These are phyloP conservation scores for Barnardius zonarius DNA, from an alignment of 2,113 vertebrate genomes.

Conservation along the genomic window DNA sequence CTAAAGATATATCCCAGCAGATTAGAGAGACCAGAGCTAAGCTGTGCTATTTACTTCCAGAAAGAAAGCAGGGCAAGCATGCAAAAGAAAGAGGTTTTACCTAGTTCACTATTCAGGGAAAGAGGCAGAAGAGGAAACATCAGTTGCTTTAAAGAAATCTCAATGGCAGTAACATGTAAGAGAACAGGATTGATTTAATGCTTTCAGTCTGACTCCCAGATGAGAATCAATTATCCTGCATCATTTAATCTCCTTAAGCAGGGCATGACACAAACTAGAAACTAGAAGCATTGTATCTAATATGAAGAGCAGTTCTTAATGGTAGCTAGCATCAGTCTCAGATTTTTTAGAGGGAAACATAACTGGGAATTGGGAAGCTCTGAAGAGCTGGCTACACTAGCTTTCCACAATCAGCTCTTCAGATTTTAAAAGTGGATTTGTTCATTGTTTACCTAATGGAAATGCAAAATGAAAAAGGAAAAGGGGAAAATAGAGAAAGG, in stretches of 20 bases:
- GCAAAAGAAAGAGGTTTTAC: background rate
- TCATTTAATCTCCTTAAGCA: slow-evolving; percentile 65
- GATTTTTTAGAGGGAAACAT: background rate
- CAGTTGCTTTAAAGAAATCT: slow-evolving; percentile 26
- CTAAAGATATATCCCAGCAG: background rate
- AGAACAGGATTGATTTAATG: slow-evolving; percentile 46
- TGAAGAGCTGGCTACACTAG: background rate
- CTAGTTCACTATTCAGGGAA: background rate
- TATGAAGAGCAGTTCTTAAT: background rate
- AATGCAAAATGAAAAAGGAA: background rate
- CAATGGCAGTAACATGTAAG: background rate
- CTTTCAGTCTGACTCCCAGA: slow-evolving; percentile 43
- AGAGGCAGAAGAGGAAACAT: background rate
- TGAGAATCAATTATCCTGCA: slow-evolving; percentile 61
- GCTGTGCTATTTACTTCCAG: background rate
- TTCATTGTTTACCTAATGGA: background rate
- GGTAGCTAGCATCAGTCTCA: background rate
- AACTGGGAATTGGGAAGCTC: background rate
- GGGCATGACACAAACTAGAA: slow-evolving; percentile 37
- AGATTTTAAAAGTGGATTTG: background rate
- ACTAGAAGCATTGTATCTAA: background rate
- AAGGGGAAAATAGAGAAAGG: background rate
- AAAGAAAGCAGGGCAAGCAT: background rate
- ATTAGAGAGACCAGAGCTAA: background rate
- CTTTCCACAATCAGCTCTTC: background rate